Evolutionary conservation across 2,113 vertebrate species (phyloP), one percentile per base, ranked within the genome.

Genomic region (Genyomyrus donnyi): DNA sequence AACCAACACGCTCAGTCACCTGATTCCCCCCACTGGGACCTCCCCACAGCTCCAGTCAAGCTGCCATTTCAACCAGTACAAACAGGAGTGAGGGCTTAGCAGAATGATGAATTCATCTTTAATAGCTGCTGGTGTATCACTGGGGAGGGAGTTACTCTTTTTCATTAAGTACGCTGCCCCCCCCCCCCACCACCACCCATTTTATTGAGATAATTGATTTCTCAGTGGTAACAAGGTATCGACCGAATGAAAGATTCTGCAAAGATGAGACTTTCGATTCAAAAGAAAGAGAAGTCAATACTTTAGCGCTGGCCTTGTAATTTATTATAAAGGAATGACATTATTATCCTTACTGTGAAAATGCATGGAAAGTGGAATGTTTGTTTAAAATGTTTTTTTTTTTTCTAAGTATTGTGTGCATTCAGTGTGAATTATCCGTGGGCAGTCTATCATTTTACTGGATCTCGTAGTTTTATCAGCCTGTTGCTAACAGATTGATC

Each of bases 201-300:
- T 95, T 95, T 96, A 96, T 96, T 95, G 95, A 95, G 95, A 95
- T 97, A 97, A 97, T 97, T 97, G 96, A 97, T 97, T 97, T 96
- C 94, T 94, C 95, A 94, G 94, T 95, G 95, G 96, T 96, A 97
- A 97, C 97, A 97, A 96, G 95, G 95, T 97, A 97, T 97, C 96
- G 96, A 97, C 96, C 95, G 96, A 62, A 92, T 92, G 92, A 90
- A 94, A 95, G 93, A 95, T 94, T 93, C 89, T 66, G 93, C 92
- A 90, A 93, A 93, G 95, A 94, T 92, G 93, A 91, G 52, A 48
- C 90, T 90, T 93, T 95, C 93, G 94, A 96, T 95, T 94, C 88
- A 88, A 88, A 90, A 66, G 58, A 45, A 89, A 89, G 35, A 93
- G 92, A 92, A 93, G 88, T 15, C 91, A 91, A 91, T 91, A 1